Base-by-base conservation (phyloP, 2,888 invertebrate species). In the Acrocyrtus sp. region DNA sequence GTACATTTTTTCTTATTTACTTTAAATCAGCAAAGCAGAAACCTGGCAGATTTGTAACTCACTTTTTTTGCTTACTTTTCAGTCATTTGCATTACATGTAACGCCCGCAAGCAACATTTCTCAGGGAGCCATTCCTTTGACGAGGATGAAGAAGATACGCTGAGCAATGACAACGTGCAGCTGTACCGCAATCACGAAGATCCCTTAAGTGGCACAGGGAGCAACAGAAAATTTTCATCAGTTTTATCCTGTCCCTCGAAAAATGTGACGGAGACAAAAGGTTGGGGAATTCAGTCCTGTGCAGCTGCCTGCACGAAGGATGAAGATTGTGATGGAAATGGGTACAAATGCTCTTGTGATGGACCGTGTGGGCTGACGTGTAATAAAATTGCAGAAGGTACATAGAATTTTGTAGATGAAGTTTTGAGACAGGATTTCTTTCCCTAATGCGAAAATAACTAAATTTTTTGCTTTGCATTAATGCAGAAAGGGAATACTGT, bases 321-420 rank as follows among this genome's bases (percentile, higher is more conserved):
- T 83, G 93, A 93, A 83, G 97, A 98, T 84, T 98, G 98, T 85
- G 5, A 3, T n/a, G 96, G 96, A 83, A 92, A 94, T 86, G 94
- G 95, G 87, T 96, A 96, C 86, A 92, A 95, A 84, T 99, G 98
- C 83, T 88, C 96, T 74, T 99, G 98, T 84, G 98, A 99, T 84
- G 98, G 97, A 51, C 22, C 72, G 3, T 75, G 75, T 45, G 75
- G 75, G 15, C 92, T 95, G 90, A 96, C 96, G 57, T 99, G 98
- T 85, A 96, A 98, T 81, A 97, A 97, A 45, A 26, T 41, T 15
- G 29, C 19, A 6, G 67, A 69, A 45, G 75, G 75, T 75, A 8
- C n/a, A n/a, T n/a, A n/a, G n/a, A n/a, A n/a, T n/a, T n/a, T n/a
- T 10, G n/a, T 41, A 21, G 34, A 15, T 21, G 8, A 39, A 12